Percentiles rank a stretch among this genome's conserved stretches.
These are phyloP conservation scores for Hirundo rustica DNA, from an alignment of 2,797 vertebrate species.

Conservation along the genomic window DNA sequence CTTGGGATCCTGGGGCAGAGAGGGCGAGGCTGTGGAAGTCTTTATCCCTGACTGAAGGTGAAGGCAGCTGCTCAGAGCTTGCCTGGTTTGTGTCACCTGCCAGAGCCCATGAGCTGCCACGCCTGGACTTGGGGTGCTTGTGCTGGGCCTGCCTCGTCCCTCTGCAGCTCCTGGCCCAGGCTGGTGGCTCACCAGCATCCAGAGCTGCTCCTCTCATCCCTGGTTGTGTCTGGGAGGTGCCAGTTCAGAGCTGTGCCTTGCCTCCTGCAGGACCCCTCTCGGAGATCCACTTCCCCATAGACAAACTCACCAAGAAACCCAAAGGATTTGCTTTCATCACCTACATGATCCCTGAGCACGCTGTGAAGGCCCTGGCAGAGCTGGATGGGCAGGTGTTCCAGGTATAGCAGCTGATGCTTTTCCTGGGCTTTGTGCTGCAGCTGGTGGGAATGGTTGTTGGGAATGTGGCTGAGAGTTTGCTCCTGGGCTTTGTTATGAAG, in stretches of 20 bases:
- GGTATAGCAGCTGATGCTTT: conserved; percentile 71
- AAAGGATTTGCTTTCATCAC: conserved; percentile 96
- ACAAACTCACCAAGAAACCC: conserved; percentile 89
- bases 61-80: neutral
- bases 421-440: neutral
- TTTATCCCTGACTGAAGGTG: neutral
- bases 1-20: neutral
- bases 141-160: neutral
- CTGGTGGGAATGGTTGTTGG: neutral
- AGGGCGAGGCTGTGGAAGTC: neutral
- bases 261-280: conserved; percentile 84
- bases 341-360: conserved; percentile 94
- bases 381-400: conserved; percentile 95
- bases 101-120: neutral
- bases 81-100: neutral
- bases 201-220: neutral
- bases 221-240: neutral
- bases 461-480: neutral
- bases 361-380: conserved; percentile 85
- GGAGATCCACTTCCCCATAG: conserved; percentile 90
- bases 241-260: neutral
- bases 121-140: neutral
- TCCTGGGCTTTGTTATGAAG: neutral
- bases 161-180: neutral
- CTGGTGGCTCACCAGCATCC: neutral